A percentile compares a stretch with the other conserved stretches of the same genome.
Evolutionary conservation across 2,797 vertebrate species (phyloP).

Genomic region (Molossus alvarezi): DNA sequence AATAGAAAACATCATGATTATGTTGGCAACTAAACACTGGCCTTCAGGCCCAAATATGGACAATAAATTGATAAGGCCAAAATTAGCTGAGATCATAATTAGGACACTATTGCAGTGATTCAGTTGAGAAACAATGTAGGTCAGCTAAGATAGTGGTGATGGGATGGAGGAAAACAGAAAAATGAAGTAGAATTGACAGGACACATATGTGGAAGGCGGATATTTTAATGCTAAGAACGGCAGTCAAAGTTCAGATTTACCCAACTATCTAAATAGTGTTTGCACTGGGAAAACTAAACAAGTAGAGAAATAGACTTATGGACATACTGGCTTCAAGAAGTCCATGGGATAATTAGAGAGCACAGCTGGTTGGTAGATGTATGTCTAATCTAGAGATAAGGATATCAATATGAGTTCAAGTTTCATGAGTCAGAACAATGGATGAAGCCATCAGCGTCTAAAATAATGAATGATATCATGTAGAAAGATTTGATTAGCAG

Average conservation of each 20-base stretch:
- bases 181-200: background rate
- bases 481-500: slow-evolving; percentile 33
- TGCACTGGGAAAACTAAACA: background rate
- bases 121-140: background rate
- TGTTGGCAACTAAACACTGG: background rate
- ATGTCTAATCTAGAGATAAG: background rate
- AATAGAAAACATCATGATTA: background rate
- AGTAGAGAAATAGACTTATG: background rate
- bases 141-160: background rate
- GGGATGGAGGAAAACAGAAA: background rate
- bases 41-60: background rate
- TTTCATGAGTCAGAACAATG: background rate
- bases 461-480: background rate
- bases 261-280: background rate
- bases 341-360: background rate
- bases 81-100: background rate
- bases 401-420: background rate
- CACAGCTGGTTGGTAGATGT: background rate
- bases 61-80: background rate
- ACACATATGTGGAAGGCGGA: no score
- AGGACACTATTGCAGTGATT: background rate
- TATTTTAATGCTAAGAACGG: background rate
- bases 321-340: rapidly evolving
- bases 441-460: background rate
- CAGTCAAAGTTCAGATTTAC: background rate